A percentile compares a stretch with the other conserved stretches of the same genome.
These are phyloP conservation scores for Pygmarrhopalites habei DNA, from an alignment of 1,140 invertebrate genomes.

Conservation along the genomic window DNA sequence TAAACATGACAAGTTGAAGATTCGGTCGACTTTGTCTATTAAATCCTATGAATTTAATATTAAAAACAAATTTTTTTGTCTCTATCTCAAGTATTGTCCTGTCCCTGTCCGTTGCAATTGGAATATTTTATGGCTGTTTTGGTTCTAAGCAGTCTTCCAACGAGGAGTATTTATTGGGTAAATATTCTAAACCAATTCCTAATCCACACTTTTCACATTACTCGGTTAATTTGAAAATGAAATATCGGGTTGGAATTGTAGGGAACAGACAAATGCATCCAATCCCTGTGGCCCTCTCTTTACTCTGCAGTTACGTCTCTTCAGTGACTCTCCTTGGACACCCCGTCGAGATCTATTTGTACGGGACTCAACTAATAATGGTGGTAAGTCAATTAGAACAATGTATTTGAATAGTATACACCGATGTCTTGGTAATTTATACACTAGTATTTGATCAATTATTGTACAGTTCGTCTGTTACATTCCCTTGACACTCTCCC, in stretches of 20 bases:
- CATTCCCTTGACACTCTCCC: constrained; percentile 34
- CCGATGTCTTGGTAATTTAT: no score
- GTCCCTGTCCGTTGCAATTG: constrained; percentile 52
- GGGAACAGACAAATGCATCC: constrained; percentile 29
- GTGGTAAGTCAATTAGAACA: no score
- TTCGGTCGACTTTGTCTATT: no score
- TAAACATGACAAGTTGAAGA: no score
- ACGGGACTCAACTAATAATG: constrained; percentile 27
- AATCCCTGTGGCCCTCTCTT: constrained; percentile 27
- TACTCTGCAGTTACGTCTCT: constrained; percentile 29
- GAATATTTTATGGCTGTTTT: constrained; percentile 42
- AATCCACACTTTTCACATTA: neutral
- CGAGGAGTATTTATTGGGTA: constrained; percentile 23
- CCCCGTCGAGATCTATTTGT: constrained; percentile 31
- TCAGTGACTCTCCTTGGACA: constrained; percentile 26
- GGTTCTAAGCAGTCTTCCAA: constrained; percentile 20
- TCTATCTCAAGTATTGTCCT: constrained; percentile 58
- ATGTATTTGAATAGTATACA: no score
- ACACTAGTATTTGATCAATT: no score
- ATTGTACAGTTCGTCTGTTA: constrained; percentile 31
- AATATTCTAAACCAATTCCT: constrained; percentile 8
- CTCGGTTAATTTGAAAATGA: no score
- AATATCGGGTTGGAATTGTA: neutral
- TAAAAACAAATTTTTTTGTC: no score
- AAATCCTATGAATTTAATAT: no score